Evolutionary conservation across 2,113 vertebrate species (phyloP).

Genomic region (Channa maculata): DNA sequence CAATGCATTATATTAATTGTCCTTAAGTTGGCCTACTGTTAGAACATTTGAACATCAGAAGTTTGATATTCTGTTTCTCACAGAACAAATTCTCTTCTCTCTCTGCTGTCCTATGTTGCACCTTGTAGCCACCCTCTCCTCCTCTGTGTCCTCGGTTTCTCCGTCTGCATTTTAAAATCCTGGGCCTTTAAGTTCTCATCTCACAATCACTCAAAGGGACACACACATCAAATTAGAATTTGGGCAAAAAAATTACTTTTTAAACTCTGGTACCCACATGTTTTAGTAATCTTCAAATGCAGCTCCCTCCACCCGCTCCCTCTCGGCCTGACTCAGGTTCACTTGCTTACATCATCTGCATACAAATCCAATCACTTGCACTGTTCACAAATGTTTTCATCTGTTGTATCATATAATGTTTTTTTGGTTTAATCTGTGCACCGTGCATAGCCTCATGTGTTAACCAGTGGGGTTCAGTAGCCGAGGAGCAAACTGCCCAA

Average conservation of each 20-base stretch:
- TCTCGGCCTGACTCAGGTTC: constrained; percentile 19
- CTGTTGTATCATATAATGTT: constrained; percentile 15
- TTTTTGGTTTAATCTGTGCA: constrained; percentile 20
- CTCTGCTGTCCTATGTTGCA: background rate
- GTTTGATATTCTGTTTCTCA: no score
- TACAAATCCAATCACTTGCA: constrained; percentile 22
- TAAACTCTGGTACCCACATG: background rate
- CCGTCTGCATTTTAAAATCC: constrained; percentile 12
- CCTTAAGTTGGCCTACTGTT: no score
- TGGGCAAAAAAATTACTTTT: background rate
- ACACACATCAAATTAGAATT: background rate
- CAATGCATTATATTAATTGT: no score
- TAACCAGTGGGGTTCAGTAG: constrained; percentile 15
- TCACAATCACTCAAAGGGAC: constrained; percentile 2
- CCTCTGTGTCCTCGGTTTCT: background rate
- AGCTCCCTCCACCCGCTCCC: background rate
- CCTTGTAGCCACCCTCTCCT: background rate
- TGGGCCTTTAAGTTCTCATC: constrained; percentile 6
- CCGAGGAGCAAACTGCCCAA: background rate
- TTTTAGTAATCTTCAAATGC: background rate
- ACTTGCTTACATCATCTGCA: constrained; percentile 30
- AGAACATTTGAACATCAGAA: no score
- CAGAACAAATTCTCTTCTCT: background rate
- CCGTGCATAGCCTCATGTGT: constrained; percentile 1
- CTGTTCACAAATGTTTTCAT: constrained; percentile 8